Base-by-base conservation (phyloP, 1,140 invertebrate genomes). In the Euura saliciscinereae region DNA sequence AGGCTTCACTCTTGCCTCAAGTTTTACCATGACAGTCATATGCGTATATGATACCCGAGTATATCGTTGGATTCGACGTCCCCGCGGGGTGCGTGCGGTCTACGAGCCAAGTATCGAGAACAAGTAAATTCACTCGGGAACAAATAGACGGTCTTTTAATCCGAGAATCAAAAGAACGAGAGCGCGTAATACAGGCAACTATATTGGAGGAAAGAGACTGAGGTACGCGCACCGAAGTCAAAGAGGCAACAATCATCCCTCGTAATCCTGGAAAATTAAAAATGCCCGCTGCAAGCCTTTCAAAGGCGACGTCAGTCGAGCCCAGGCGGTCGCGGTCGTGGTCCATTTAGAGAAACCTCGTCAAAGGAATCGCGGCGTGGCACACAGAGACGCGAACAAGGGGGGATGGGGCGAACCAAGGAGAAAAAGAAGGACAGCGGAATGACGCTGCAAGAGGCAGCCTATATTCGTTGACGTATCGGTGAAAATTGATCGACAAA, bases 341-440 rank as follows among this genome's bases (percentile, higher is more conserved):
- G 73, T 85, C 84, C 85, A 88, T 87, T 88, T 87, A 85, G 85
- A 86, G 86, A 88, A 88, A 88, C 85, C 85, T 83, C 85, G 82
- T 86, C 86, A 88, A 88, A 87, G 86, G 83, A 85, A 86, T 82
- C 83, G 83, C 81, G 80, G 81, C 82, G 83, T 86, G 85, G 84
- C 81, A 83, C 66, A 65, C 51, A n/a, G 45, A 51, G 68, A 64
- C 70, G 66, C 70, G 66, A 66, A 74, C 73, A 71, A 73, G 72
- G 69, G 71, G 75, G 69, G 75, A 71, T 43, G 68, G 43, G 72
- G 70, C 71, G 66, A 46, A 10, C 59, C 44, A 77, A 72, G 69
- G 44, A 70, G 68, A 68, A 65, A 13, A 68, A 44, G 59, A 70
- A 70, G 68, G 70, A 73, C 72, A 68, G 11, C 67, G 68, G 70